Evolutionary conservation across 2,797 vertebrate species (phyloP), one percentile per base, ranked within the genome.

Genomic region (Microcaecilia unicolor): DNA sequence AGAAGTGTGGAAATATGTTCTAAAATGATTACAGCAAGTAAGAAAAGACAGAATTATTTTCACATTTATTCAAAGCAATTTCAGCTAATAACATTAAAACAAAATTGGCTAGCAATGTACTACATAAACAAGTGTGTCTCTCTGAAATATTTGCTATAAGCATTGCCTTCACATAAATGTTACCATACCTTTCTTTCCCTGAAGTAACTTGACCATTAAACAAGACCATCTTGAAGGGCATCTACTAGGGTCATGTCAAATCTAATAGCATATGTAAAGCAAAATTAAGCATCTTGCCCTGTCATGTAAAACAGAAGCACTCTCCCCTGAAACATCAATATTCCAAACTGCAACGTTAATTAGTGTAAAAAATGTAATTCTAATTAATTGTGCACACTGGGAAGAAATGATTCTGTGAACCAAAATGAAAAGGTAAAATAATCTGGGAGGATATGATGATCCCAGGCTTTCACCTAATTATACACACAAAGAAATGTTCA

Each of bases 321-420:
- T 34, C 23, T 58, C 33, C 23, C 29, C 39, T 16, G 29, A 55
- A 61, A 61, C 1, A 23, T 23, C 29, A 44, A n/a, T 31, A 31
- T 7, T 11, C 17, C 58, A 51, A 51, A 19, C 9, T 26, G 18
- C 39, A 39, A 34, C 37, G 61, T 53, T 51, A 58, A 61, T 53
- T 51, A 58, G 3, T 55, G 25, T 44, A 42, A 33, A 6, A 37
- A 18, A 17, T 38, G 31, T 14, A 43, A 56, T 44, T 35, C 1
- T 22, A 28, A 34, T 7, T 6, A 44, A 42, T 44, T 53, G 12
- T 28, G 41, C 51, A 46, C 36, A 25, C 12, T 46, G 38, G 37
- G 2, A 38, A 32, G 11, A 53, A 35, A 3, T 4, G 2, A 1
- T 11, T 48, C 47, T 25, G 13, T 22, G 5, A 37, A 54, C 43